These are phyloP conservation scores for Drosophila prosaltans DNA, from an alignment of 1,140 invertebrate species.

Conservation along the genomic window DNA sequence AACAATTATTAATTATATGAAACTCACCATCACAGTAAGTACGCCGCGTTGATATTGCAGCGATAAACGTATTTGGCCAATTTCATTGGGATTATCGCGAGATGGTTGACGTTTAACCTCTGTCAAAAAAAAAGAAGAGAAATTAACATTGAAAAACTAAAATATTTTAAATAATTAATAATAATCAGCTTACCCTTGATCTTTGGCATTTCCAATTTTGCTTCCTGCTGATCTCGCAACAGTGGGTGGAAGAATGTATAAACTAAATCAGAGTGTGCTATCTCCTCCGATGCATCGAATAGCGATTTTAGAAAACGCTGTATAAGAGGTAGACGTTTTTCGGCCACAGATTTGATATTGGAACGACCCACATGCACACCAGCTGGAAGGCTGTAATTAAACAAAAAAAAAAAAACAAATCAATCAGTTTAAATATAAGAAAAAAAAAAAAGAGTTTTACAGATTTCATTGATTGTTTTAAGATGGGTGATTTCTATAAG, in stretches of 20 bases:
- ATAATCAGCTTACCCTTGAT: slow-evolving; percentile 77
- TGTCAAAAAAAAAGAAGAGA: slow-evolving; percentile 25
- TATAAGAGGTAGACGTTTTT: slow-evolving; percentile 93
- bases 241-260: slow-evolving; percentile 99
- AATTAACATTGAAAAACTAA: not conserved
- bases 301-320: slow-evolving; percentile 93
- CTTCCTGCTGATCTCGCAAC: slow-evolving; percentile 94
- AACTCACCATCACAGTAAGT: slow-evolving; percentile 90
- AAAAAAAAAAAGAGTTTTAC: no score
- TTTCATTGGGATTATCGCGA: slow-evolving; percentile 71
- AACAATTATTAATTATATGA: not conserved
- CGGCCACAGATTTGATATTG: slow-evolving; percentile 97
- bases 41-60: slow-evolving; percentile 91
- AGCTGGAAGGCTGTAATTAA: slow-evolving; percentile 87
- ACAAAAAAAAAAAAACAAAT: slow-evolving; percentile 4
- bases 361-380: slow-evolving; percentile 94
- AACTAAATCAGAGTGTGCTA: slow-evolving; percentile 97
- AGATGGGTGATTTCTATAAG: no score
- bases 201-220: slow-evolving; percentile 84
- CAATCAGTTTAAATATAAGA: no score
- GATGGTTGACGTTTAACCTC: slow-evolving; percentile 70
- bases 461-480: no score
- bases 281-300: slow-evolving; percentile 94
- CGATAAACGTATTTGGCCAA: slow-evolving; percentile 91
- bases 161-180: not conserved